Evolutionary conservation across 2,113 vertebrate species (phyloP), one percentile per base, ranked within the genome.

Genomic region (Eudyptes chrysolophus): DNA sequence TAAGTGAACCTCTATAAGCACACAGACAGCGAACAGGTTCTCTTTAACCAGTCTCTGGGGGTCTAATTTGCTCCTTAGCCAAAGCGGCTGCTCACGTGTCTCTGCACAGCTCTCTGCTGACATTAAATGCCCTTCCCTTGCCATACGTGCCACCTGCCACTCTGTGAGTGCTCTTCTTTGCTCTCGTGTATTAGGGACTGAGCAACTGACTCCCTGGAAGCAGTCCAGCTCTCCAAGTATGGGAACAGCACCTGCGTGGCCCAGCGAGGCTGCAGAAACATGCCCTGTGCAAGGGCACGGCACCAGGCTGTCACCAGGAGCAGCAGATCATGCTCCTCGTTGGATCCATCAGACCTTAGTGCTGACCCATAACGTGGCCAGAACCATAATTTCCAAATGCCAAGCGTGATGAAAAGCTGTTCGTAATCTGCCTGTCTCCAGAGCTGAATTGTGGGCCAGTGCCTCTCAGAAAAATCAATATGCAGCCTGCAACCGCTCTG

Each of bases 141-240:
- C 69, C 69, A 84, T 58, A 68, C 6, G 27, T 78, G 42, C 60
- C 93, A 94, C 61, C 87, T 71, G 70, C 85, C 76, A 81, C 78
- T 71, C 69, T 86, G 62, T 1, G 6, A 84, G 83, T 16, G n/a
- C 42, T 92, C 78, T 83, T 83, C 85, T 89, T 76, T 74, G 76
- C 81, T 82, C 32, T 94, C 4, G 3, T 58, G 21, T 78, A 62
- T 62, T 93, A 92, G 38, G 55, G 65, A 90, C 52, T 5, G 74
- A 97, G 74, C 85, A 92, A 92, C 81, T 95, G 97, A 89, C 51
- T 80, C 80, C 64, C 61, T 93, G 92, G 92, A 94, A 94, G 60
- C 75, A 70, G n/a, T 84, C 84, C 94, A 95, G 69, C 82, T 84
- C 83, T 78, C 85, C 77, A 84, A 74, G 87, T 82, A 89, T 58